These are phyloP conservation scores for Okapia johnstoni DNA, from an alignment of 2,113 vertebrate species.

Conservation along the genomic window DNA sequence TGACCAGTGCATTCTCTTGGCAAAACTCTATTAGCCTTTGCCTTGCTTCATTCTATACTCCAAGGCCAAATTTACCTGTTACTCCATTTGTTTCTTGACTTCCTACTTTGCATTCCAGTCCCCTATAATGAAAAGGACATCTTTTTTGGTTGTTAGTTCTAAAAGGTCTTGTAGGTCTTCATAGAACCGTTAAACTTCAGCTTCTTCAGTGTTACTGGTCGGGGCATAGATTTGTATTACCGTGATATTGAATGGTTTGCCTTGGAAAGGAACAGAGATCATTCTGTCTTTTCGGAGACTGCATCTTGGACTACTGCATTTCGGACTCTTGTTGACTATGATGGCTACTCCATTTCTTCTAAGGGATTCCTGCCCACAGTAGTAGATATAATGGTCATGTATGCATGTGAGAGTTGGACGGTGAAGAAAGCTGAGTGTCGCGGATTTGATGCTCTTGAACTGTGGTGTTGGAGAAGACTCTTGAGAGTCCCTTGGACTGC, in stretches of 20 bases:
- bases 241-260: neutral
- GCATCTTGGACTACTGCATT: neutral
- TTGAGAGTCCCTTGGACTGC: too few species aligned
- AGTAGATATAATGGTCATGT: neutral
- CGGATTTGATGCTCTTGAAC: too few species aligned
- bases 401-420: too few species aligned
- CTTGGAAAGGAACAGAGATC: neutral
- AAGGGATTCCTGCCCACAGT: neutral
- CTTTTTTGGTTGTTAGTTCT: neutral
- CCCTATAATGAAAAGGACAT: neutral
- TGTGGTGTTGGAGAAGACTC: too few species aligned
- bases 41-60: neutral
- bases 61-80: neutral
- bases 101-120: neutral
- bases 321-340: neutral
- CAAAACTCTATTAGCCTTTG: neutral
- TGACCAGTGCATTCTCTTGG: neutral
- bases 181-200: neutral
- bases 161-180: neutral
- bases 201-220: neutral
- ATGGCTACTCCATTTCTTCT: neutral
- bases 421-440: too few species aligned
- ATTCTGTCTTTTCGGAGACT: neutral
- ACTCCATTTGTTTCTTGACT: neutral
- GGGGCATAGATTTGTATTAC: neutral